Conservation (phyloP, 1,140 invertebrate species). For the Anastatus disparis region DNA sequence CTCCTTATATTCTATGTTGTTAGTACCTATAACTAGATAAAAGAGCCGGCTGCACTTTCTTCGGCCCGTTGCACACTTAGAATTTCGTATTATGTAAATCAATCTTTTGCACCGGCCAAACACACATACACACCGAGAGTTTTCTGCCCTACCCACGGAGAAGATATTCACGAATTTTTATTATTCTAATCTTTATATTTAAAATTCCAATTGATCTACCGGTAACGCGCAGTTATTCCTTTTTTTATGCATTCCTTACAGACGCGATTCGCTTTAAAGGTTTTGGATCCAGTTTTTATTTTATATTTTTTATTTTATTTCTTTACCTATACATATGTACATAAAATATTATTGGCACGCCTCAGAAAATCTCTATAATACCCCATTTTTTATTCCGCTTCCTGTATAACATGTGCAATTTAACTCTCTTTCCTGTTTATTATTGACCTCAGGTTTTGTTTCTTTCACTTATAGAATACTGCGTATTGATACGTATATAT, state of each 20-base stretch:
- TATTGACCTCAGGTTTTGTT: slow-evolving; percentile 22
- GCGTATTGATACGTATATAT: background rate
- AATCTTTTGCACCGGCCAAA: background rate
- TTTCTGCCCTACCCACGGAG: too few species aligned
- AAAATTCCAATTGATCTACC: background rate
- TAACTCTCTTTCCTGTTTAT: slow-evolving; percentile 33
- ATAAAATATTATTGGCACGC: too few species aligned
- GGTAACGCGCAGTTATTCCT: background rate
- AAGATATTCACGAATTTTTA: background rate
- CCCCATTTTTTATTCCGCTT: too few species aligned
- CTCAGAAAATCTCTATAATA: too few species aligned
- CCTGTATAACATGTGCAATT: slow-evolving; percentile 26
- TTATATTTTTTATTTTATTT: background rate
- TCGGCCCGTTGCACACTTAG: background rate
- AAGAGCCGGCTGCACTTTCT: too few species aligned
- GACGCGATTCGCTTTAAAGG: background rate
- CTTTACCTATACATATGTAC: too few species aligned
- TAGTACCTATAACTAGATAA: too few species aligned
- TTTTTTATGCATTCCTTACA: background rate
- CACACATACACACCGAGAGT: too few species aligned
- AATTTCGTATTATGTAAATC: slow-evolving; percentile 4
- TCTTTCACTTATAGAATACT: slow-evolving; percentile 3
- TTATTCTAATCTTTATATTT: background rate
- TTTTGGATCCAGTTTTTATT: background rate
- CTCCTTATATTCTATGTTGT: too few species aligned